Base-by-base conservation (phyloP, 2,888 invertebrate species). In the Yponomeuta malinellus region DNA sequence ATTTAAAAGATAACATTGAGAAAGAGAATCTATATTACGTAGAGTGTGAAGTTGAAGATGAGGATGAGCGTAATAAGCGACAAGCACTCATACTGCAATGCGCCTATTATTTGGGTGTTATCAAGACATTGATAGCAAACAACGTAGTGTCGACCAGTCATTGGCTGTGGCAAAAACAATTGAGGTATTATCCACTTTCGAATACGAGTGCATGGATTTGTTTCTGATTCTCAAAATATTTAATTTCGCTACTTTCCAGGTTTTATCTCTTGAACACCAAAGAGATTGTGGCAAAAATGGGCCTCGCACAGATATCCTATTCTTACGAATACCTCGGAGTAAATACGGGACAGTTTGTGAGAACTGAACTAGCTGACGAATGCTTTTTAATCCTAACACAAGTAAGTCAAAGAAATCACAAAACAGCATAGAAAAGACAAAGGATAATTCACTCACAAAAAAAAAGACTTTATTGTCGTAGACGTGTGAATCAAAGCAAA, bases 331-430 rank as follows among this genome's bases (percentile, higher is more conserved):
- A 99, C 85, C 96, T 99, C 79, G 99, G 99, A n/a, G 84, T 87
- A n/a, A 98, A 98, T 85, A 96, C 97, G 2, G 95, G 96, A 64
- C 98, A 98, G 87, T 94, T 99, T 76, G 99, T 99, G 8, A 96
- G 98, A 80, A 99, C 99, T 0, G 97, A 97, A 52, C 93, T 99
- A 71, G 99, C 99, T 29, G 99, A 99, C 87, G 97, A 98, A 83
- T 99, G 99, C 84, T 99, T 99, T 88, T 93, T 99, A 72, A 98
- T 99, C 66, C 93, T 99, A 72, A 99, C 98, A 10, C 99, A 99
- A 93, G 95, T 95, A 83, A 78, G 72, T 9, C 3, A 15, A 12
- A 59, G 4, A 3, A 15, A 12, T 43, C 43, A 8, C 43, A 8
- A 43, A 43, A 43, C 43, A 43, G 5, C 9, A 1, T 43, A 43